Base-by-base conservation (phyloP, 92 coral and sea anemone species). In the Palythoa grandiflora region DNA sequence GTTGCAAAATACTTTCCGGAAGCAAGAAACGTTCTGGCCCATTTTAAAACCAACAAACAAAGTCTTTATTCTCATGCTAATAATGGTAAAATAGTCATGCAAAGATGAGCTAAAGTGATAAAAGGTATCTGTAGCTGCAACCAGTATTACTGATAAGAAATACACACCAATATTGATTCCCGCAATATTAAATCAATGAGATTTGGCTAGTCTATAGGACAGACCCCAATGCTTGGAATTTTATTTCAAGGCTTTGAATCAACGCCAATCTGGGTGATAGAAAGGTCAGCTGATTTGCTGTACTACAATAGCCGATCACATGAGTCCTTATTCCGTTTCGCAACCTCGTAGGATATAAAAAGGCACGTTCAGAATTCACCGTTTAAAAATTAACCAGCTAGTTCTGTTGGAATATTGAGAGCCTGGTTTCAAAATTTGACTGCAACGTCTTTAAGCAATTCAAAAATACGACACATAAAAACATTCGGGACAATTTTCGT, bases 321-420 rank as follows among this genome's bases (percentile, higher is more conserved):
- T 81, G 86, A 66, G 59, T 65, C 86, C 66, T 65, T 65, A 47
- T 81, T 81, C 86, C 15, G 75, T 66, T 71, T 51, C 86, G 66
- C 71, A 81, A 81, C 86, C 28, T 28, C 86, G 86, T 81, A 81
- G 86, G 86, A 81, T 44, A 81, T 68, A 81, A 81, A 81, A 81
- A 81, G 86, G 86, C 75, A 81, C 66, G 73, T 81, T 53, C 86
- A 81, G 75, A 81, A 81, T 81, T 81, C 86, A 68, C 21, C 83
- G 68, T 63, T 81, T 81, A 50, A 66, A 81, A 81, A 44, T 48
- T 44, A 77, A 81, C 66, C 52, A 47, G 75, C 20, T 57, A 66
- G 71, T 68, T 47, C 54, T 48, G 60, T 39, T 38, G 19, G 16
- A 39, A 71, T 68, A 68, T 81, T 74, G 40, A 44, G 19, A 11